Conservation (phyloP, 2,888 invertebrate species). For the Brenthis ino region DNA sequence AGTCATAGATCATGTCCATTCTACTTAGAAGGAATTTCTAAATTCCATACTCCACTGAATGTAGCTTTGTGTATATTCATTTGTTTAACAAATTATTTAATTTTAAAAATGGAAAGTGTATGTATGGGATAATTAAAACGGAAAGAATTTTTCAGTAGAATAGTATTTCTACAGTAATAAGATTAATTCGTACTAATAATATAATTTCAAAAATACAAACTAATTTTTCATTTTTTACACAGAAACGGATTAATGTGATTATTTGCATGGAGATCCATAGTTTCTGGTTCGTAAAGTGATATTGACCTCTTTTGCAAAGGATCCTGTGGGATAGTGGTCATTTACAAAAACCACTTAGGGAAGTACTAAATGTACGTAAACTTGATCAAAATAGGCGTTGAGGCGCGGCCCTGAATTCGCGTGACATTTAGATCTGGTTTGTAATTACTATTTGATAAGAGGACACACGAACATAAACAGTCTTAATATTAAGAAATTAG, state of each 20-base stretch:
- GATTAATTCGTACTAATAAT: no score
- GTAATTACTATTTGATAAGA: slow-evolving; percentile 31
- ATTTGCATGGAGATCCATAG: no score
- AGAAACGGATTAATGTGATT: no score
- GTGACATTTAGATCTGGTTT: slow-evolving; percentile 41
- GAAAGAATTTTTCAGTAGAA: no score
- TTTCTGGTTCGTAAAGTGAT: no score
- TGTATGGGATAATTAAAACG: no score
- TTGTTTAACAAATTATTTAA: neutral
- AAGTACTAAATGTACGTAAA: neutral
- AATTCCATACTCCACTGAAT: slow-evolving; percentile 1
- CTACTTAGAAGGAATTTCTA: slow-evolving; percentile 7
- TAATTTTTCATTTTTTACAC: no score
- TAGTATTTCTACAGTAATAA: no score
- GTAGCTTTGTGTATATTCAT: neutral
- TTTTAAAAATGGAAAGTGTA: neutral
- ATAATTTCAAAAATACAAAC: no score
- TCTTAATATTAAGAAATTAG: neutral
- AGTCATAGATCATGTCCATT: slow-evolving; percentile 18
- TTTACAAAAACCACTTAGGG: no score
- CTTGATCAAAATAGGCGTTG: slow-evolving; percentile 11
- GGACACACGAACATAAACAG: slow-evolving; percentile 11
- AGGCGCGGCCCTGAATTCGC: slow-evolving; percentile 23
- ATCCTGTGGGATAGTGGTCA: no score
- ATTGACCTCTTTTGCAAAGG: no score